A percentile compares a stretch with the other conserved stretches of the same genome.
phyloP scores from a whole-genome alignment of 2,888 invertebrate species.

The Nephrocerus scutellatus region DNA sequence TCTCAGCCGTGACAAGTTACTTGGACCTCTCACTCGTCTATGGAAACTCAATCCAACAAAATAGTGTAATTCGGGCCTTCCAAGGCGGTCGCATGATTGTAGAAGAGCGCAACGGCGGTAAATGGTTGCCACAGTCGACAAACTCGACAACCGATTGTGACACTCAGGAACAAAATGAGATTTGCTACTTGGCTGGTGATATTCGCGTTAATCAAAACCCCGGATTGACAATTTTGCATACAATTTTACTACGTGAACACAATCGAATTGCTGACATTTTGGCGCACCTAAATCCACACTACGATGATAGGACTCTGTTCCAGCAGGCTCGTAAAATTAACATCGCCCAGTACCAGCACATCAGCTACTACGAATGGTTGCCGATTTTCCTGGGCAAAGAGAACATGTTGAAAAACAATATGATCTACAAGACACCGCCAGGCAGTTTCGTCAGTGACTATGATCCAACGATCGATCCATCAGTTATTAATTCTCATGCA shows the following conservation, averaged over 20 bases:
- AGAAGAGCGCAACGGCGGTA: conserved; percentile 56
- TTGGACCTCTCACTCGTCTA: conserved; percentile 77
- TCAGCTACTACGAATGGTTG: conserved; percentile 52
- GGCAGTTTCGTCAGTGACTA: conserved; percentile 50
- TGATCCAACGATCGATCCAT: conserved; percentile 51
- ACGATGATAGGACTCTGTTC: conserved; percentile 50
- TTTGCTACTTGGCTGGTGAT: conserved; percentile 68
- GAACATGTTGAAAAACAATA: conserved; percentile 46
- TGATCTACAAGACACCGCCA: conserved; percentile 39
- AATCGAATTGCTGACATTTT: conserved; percentile 49
- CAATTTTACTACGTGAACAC: conserved; percentile 49
- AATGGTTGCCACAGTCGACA: conserved; percentile 64
- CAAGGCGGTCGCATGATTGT: conserved; percentile 61
- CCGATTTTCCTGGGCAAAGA: conserved; percentile 49
- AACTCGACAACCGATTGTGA: conserved; percentile 68
- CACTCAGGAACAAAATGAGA: conserved; percentile 56
- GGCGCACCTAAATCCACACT: conserved; percentile 50
- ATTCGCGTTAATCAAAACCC: conserved; percentile 49
- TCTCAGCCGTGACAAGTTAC: conserved; percentile 47
- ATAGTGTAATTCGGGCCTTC: conserved; percentile 59
- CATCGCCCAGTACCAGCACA: conserved; percentile 50
- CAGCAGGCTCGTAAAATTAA: conserved; percentile 51
- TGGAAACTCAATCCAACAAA: conserved; percentile 63
- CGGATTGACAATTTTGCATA: conserved; percentile 48
- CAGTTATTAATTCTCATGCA: conserved; percentile 57